Base-by-base conservation (phyloP, 2,113 vertebrate species). In the Centropus unirufus region DNA sequence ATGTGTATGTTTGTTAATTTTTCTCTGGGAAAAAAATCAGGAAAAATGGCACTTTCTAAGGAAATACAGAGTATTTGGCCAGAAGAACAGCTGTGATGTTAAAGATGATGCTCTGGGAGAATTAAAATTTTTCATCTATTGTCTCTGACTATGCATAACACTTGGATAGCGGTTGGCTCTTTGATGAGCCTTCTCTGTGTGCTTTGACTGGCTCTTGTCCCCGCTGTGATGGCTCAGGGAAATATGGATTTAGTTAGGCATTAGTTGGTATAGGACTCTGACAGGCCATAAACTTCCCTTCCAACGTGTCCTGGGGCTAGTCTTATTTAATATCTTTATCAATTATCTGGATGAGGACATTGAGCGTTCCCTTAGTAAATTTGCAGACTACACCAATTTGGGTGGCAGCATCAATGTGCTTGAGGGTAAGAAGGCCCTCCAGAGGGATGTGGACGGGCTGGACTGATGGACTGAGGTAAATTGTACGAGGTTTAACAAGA, bases 221-320 rank as follows among this genome's bases (percentile, higher is more conserved):
- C 22, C 2, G 14, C 20, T 32, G 44, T 5, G 14, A 14, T 21
- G 39, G 17, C n/a, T 32, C 5, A 52, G 15, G 24, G 26, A 79
- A 55, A 24, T 12, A 11, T 6, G 21, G 15, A 26, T 51, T 20
- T 2, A 2, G 8, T 5, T 6, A 3, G 14, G 27, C 40, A 5
- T 8, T n/a, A 12, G 19, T 22, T 49, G 47, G 46, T 46, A 46
- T 18, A 46, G 46, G 29, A 29, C n/a, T 30, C 49, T 21, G 9
- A 36, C 26, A 26, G 52, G 14, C 21, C 9, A 34, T 29, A 34
- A 7, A 8, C 39, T 15, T 39, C 12, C 21, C 34, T 36, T 66
- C 52, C 3, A 1, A n/a, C 44, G 5, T 1, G 0, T 22, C 58
- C 29, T 42, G 16, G 46, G 46, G 46, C 19, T 18, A 46, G 46